Evolutionary conservation across 2,797 vertebrate species (phyloP).

Genomic region (Catostomus latipinnis): DNA sequence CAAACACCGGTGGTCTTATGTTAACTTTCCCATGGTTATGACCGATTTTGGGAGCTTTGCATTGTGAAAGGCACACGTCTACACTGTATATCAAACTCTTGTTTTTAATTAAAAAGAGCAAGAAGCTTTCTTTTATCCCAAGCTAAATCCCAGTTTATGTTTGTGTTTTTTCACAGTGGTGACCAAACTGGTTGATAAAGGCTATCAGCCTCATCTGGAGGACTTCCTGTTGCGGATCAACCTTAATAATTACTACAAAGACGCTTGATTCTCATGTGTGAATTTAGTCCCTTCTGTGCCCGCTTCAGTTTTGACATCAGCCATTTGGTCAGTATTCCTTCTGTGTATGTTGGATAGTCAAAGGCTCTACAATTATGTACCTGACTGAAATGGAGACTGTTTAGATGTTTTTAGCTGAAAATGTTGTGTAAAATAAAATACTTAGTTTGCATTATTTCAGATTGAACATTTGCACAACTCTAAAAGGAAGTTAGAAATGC

Average conservation of each 20-base stretch:
- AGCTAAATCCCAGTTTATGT: background rate
- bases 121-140: background rate
- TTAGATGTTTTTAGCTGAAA: background rate
- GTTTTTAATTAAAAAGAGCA: no score
- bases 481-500: conserved; percentile 56
- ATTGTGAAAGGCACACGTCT: no score
- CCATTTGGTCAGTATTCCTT: background rate
- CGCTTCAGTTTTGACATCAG: conserved; percentile 19
- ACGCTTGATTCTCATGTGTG: conserved; percentile 76
- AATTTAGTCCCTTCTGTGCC: background rate
- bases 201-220: conserved; percentile 96
- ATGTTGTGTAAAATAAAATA: conserved; percentile 19
- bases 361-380: background rate
- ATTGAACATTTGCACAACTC: background rate
- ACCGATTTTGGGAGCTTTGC: no score
- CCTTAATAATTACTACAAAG: conserved; percentile 98
- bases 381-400: background rate
- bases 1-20: no score
- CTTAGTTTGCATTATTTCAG: background rate
- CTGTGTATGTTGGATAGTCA: background rate
- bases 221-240: conserved; percentile 96
- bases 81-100: no score
- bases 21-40: no score
- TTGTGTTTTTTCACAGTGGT: conserved; percentile 82
- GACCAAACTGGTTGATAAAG: conserved; percentile 95